Evolutionary conservation across 2,888 invertebrate species (phyloP), one percentile per base, ranked within the genome.

Genomic region (Diachrysia chrysitis): DNA sequence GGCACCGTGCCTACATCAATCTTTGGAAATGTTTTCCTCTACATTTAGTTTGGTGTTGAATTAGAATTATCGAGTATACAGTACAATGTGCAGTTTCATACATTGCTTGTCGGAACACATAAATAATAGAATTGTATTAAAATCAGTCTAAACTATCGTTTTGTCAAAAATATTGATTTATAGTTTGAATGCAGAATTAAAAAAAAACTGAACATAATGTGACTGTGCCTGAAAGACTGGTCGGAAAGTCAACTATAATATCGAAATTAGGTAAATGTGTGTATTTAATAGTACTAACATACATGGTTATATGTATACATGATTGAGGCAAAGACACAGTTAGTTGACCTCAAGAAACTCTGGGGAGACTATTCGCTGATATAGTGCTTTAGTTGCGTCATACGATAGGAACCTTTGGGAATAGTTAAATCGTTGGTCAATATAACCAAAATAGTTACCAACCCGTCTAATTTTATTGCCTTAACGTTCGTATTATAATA

Each of bases 1-100:
- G 68, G 67, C 53, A 67, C 48, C 51, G 56, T 51, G 66, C 70
- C 71, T 53, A 71, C 68, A 80, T 79, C 78, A 77, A 73, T 80
- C 78, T 68, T 58, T 67, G 57, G 67, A 59, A 64, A 42, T 69
- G 58, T 73, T 78, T 79, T 71, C 80, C 63, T 35, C 54, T 51
- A 63, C 63, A 65, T 74, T 75, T 61, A 67, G 54, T 51, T 32
- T 71, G 35, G 65, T 66, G 32, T 59, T 60, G 66, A 63, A 74
- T 80, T 65, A 61, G 65, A 69, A 80, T 60, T 68, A 57, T 63
- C 58, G 35, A 17, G 56, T 71, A 55, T 59, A 23, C 48, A 19
- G 4, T 4, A 37, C 16, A 14, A 14, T 3, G 2, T 37, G 16
- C 1, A 5, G n/a, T n/a, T 42, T 16, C 16, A n/a, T n/a, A 42